These are phyloP conservation scores for Gopherus flavomarginatus DNA, from an alignment of 2,113 vertebrate species.

Conservation along the genomic window DNA sequence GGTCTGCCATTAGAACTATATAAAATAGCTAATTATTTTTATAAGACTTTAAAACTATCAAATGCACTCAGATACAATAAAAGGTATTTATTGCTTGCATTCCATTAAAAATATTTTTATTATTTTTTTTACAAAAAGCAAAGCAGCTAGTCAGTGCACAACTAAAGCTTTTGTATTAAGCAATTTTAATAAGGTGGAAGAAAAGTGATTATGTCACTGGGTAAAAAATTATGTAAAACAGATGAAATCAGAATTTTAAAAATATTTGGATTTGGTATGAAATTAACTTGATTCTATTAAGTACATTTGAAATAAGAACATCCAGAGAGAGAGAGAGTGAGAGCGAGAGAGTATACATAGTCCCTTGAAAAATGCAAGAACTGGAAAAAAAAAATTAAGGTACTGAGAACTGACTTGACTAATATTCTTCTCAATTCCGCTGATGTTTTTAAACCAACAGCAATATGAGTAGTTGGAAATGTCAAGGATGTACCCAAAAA, in stretches of 20 bases:
- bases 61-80: constrained; percentile 65
- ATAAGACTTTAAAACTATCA: constrained; percentile 77
- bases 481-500: not conserved
- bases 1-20: constrained; percentile 79
- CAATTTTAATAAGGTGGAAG: not conserved
- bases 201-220: not conserved
- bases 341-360: too few relatives aligned
- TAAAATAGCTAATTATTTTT: constrained; percentile 83
- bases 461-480: not conserved
- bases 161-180: not conserved
- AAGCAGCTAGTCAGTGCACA: not conserved
- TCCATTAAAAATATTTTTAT: constrained; percentile 58
- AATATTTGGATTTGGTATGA: not conserved
- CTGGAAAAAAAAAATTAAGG: rapidly evolving
- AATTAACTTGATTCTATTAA: not conserved
- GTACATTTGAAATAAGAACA: not conserved
- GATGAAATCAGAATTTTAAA: not conserved
- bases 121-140: constrained; percentile 60
- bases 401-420: not conserved
- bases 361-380: not conserved
- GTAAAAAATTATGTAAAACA: constrained; percentile 18
- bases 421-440: not conserved
- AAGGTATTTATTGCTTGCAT: constrained; percentile 68
- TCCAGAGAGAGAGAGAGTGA: not conserved
- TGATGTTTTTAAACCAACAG: not conserved